Evolutionary conservation across 2,797 vertebrate genomes (phyloP).

Genomic region (Leptodactylus fallax): DNA sequence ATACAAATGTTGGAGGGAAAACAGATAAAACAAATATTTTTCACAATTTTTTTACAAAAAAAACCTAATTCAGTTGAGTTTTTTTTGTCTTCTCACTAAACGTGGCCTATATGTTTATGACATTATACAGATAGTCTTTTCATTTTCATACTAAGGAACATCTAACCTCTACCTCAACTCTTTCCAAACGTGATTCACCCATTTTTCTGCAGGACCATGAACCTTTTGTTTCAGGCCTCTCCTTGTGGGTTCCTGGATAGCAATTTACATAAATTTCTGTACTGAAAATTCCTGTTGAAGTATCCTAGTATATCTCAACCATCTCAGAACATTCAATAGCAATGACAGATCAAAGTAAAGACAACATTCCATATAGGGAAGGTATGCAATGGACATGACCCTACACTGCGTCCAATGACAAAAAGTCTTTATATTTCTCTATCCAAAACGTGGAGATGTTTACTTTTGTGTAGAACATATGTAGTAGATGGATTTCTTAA

Average conservation of each 20-base stretch:
- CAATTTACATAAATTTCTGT: background rate
- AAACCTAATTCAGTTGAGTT: background rate
- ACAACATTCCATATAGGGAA: constrained; percentile 1
- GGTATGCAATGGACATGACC: background rate
- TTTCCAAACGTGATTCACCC: background rate
- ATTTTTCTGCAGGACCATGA: background rate
- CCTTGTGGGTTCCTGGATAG: background rate
- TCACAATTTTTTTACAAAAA: background rate
- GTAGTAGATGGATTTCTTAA: background rate
- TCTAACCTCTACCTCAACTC: background rate
- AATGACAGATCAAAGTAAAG: constrained; percentile 7
- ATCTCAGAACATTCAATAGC: background rate
- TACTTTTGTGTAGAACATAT: background rate
- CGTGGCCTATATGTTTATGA: background rate
- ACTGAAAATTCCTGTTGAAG: background rate
- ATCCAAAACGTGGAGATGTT: background rate
- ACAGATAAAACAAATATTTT: background rate
- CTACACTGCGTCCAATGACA: background rate
- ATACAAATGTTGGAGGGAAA: background rate
- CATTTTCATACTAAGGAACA: background rate
- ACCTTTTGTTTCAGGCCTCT: background rate
- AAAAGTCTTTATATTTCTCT: background rate
- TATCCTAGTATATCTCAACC: background rate
- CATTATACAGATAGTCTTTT: background rate
- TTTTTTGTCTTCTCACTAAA: background rate